phyloP scores from a whole-genome alignment of 2,113 vertebrate genomes.

The Gymnobelideus leadbeateri region DNA sequence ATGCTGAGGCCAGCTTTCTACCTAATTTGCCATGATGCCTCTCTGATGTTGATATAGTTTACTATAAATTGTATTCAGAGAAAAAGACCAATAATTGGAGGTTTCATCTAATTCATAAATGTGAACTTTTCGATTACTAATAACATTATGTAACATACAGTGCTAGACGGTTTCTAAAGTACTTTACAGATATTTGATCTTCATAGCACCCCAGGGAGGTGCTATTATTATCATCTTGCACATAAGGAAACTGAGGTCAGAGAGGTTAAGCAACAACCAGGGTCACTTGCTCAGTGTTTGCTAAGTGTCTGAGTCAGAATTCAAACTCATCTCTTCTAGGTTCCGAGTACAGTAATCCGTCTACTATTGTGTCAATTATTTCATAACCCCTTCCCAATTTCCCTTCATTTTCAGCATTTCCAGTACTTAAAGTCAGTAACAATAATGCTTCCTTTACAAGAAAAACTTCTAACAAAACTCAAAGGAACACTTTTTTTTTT shows the following conservation, averaged over 20 bases:
- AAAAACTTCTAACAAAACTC: slow-evolving; percentile 57
- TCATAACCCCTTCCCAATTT: neutral
- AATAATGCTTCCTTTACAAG: slow-evolving; percentile 12
- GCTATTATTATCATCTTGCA: neutral
- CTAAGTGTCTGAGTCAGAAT: neutral
- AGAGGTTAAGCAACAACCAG: neutral
- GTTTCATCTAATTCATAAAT: neutral
- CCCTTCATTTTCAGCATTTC: neutral
- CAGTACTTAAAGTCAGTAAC: slow-evolving; percentile 20
- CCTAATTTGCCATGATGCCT: neutral
- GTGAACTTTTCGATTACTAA: neutral
- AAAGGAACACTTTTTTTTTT: slow-evolving; percentile 58
- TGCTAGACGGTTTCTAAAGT: neutral
- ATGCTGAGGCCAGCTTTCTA: neutral
- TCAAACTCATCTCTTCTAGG: neutral
- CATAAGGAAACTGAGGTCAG: neutral
- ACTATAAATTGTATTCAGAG: neutral
- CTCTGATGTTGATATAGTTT: neutral
- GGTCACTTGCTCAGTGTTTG: neutral
- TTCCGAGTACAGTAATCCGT: neutral
- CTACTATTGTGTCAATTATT: neutral
- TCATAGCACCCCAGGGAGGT: neutral
- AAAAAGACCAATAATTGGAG: neutral
- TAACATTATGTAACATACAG: neutral
- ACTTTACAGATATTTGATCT: neutral